A percentile compares a stretch with the other conserved stretches of the same genome.
Evolutionary conservation across 2,888 invertebrate species (phyloP).

Genomic region (Villa cingulata): DNA sequence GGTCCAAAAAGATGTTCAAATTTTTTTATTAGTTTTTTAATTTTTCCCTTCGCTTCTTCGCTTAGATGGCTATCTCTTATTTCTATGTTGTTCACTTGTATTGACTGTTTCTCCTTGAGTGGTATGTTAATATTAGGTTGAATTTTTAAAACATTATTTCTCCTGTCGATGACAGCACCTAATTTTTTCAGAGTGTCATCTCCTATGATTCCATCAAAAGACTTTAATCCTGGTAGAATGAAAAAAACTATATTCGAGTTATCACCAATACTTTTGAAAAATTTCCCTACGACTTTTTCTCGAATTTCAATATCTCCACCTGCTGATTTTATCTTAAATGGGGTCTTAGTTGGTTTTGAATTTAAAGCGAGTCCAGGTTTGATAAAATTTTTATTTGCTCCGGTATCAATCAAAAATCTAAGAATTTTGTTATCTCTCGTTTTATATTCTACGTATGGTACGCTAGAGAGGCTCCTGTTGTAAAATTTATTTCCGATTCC

Average conservation of each 20-base stretch:
- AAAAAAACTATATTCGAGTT: not conserved
- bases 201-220: not conserved
- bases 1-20: not conserved
- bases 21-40: not conserved
- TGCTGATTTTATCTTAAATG: too few relatives aligned
- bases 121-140: not conserved
- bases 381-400: slow-evolving; percentile 7
- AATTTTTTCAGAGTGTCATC: not conserved
- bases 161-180: not conserved
- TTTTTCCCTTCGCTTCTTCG: too few relatives aligned
- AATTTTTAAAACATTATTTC: not conserved
- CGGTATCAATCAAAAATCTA: slow-evolving; percentile 4
- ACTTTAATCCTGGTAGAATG: not conserved
- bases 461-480: slow-evolving; percentile 5
- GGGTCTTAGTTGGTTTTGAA: too few relatives aligned
- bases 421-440: not conserved
- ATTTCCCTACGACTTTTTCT: too few relatives aligned
- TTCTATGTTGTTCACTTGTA: too few relatives aligned
- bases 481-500: slow-evolving; percentile 4
- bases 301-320: too few relatives aligned
- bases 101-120: not conserved
- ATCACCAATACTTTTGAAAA: not conserved
- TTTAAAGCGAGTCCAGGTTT: not conserved
- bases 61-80: too few relatives aligned
- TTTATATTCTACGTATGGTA: slow-evolving; percentile 2